Evolutionary conservation across 2,888 invertebrate species (phyloP), one percentile per base, ranked within the genome.

Genomic region (Cylloceria caligata): DNA sequence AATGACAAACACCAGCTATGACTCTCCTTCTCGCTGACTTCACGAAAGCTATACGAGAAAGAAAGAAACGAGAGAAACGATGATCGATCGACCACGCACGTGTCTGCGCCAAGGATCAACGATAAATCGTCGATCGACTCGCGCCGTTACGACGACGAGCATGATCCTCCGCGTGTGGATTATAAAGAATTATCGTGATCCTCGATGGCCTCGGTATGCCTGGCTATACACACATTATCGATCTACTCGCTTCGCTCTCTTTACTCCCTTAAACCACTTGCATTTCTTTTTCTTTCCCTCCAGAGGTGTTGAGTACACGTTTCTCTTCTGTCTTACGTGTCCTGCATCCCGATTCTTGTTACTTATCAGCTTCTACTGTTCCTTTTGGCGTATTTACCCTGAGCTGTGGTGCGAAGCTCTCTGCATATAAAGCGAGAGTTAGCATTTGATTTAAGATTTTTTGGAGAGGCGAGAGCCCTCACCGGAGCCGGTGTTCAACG

Each of bases 1-100:
- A 45, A 74, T 64, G 39, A 64, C 68, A 24, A 39, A 52, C 24
- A 52, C 49, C 65, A 36, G 57, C 24, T 72, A 68, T 68, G n/a
- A 68, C 68, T 49, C 34, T 68, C 68, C 52, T 68, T 36, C 71
- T 71, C 60, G 30, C 62, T 34, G 34, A 49, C n/a, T 21, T 30
- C 39, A 21, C 30, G 36, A 73, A 30, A 71, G 42, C n/a, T 11
- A n/a, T 4, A 49, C n/a, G 52, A 36, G 52, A 72, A 24, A 49
- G 65, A 49, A 47, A 24, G 65, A 52, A 60, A 24, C n/a, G 57
- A 69, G 71, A 39, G 55, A 3, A 34, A 45, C 47, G 69, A 81
- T 86, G 86, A 86, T 86, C 77, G 86, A 86, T 86, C 83, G 83
- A 57, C 74, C 80, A 81, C 73, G 80, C 79, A 85, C 80, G 81